phyloP scores from a whole-genome alignment of 2,888 invertebrate genomes.

The Vanessa cardui region DNA sequence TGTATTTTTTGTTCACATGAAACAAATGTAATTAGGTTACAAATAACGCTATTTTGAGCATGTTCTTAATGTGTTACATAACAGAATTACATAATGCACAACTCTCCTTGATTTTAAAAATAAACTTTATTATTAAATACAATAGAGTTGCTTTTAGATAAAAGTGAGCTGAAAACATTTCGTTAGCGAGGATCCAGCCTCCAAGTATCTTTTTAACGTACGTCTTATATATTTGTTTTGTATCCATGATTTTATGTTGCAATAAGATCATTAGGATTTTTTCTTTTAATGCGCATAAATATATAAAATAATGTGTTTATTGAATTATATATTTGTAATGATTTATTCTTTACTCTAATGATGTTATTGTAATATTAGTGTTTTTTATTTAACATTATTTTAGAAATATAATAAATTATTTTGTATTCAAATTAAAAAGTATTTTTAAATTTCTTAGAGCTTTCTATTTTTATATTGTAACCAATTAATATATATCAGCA shows the following conservation, averaged over 20 bases:
- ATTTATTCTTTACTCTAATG: background rate
- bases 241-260: background rate
- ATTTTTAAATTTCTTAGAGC: too few relatives aligned
- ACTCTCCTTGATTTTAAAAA: constrained; percentile 55
- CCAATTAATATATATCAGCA: too few relatives aligned
- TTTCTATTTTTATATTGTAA: too few relatives aligned
- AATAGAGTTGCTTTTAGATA: constrained; percentile 61
- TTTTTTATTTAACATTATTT: background rate
- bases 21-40: constrained; percentile 46
- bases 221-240: constrained; percentile 43
- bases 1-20: constrained; percentile 23
- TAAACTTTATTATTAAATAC: constrained; percentile 1
- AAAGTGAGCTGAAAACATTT: constrained; percentile 41
- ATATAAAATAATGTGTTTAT: background rate
- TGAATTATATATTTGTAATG: too few relatives aligned
- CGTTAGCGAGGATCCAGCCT: constrained; percentile 63
- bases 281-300: too few relatives aligned
- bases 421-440: background rate
- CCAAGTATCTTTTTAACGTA: constrained; percentile 75
- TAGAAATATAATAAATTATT: background rate
- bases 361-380: background rate
- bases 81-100: constrained; percentile 52
- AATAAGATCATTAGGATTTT: constrained; percentile 1
- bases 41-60: constrained; percentile 58
- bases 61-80: constrained; percentile 48